Conservation (phyloP, 2,113 vertebrate genomes). For the Atrichornis clamosus region DNA sequence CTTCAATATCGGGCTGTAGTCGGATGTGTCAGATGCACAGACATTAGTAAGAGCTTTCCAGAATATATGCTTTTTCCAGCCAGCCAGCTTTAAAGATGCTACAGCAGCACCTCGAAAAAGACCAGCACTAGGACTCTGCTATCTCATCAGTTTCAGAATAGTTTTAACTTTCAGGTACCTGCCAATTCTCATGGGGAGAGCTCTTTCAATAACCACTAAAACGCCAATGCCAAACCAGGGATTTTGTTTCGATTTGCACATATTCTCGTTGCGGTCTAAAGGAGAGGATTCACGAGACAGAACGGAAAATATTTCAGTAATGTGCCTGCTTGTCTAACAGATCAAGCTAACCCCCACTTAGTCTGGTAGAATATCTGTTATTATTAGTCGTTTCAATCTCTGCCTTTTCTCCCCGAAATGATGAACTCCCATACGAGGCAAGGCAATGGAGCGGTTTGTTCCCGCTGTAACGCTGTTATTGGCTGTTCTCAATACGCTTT, state of each 20-base stretch:
- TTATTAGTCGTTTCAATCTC: neutral
- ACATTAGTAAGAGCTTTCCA: constrained; percentile 52
- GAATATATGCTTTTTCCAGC: constrained; percentile 43
- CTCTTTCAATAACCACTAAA: constrained; percentile 34
- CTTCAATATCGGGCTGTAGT: neutral
- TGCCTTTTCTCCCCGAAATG: neutral
- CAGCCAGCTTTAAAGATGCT: neutral
- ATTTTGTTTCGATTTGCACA: constrained; percentile 57
- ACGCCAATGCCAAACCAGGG: neutral
- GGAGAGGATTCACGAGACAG: neutral
- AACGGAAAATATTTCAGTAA: constrained; percentile 9
- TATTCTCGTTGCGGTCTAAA: neutral
- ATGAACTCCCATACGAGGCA: neutral
- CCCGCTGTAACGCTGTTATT: neutral
- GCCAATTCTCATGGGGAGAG: constrained; percentile 1
- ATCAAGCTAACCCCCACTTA: neutral
- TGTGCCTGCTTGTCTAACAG: neutral
- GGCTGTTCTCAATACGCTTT: constrained; percentile 7
- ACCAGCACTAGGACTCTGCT: neutral
- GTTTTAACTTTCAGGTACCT: constrained; percentile 42
- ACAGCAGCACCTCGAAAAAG: neutral
- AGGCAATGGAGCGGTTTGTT: constrained; percentile 36
- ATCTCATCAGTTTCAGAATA: neutral
- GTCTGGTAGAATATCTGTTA: neutral
- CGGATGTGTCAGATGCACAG: constrained; percentile 19